Conservation (phyloP, 2,888 invertebrate species). For the Drosophila mayaguana region DNA sequence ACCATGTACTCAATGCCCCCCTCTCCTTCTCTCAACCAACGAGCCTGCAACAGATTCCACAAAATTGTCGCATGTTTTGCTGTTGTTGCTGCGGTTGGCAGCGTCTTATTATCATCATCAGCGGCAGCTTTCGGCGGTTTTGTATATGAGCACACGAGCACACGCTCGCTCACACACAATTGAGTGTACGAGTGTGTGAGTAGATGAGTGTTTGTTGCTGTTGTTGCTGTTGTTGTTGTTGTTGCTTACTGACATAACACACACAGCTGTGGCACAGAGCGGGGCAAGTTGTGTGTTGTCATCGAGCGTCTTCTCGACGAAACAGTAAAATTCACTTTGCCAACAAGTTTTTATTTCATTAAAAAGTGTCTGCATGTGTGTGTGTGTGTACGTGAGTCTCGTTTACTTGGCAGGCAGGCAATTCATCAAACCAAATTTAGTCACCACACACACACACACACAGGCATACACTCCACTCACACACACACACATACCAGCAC, state of each 20-base stretch:
- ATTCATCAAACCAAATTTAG: conserved; percentile 79
- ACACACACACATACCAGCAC: neutral
- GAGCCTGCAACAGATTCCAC: conserved; percentile 25
- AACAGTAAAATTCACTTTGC: conserved; percentile 82
- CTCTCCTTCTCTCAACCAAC: neutral
- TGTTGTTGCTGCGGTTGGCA: conserved; percentile 74
- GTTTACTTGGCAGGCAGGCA: conserved; percentile 75
- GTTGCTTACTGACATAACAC: conserved; percentile 48
- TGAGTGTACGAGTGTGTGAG: neutral
- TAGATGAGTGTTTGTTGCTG: neutral
- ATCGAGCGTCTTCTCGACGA: conserved; percentile 57
- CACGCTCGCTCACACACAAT: conserved; percentile 15
- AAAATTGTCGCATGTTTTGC: conserved; percentile 57
- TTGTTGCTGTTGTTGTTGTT: conserved; percentile 18
- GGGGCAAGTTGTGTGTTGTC: conserved; percentile 56
- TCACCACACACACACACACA: conserved; percentile 48
- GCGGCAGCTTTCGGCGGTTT: conserved; percentile 80
- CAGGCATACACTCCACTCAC: neutral
- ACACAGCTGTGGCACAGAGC: conserved; percentile 42
- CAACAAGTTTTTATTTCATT: conserved; percentile 82
- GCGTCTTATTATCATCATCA: conserved; percentile 82
- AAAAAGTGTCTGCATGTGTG: conserved; percentile 63
- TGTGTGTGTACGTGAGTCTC: conserved; percentile 29
- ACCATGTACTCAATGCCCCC: neutral
- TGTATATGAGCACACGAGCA: conserved; percentile 45